These are phyloP conservation scores for Paragorgia papillata DNA, from an alignment of 92 coral and sea anemone species.

Conservation along the genomic window DNA sequence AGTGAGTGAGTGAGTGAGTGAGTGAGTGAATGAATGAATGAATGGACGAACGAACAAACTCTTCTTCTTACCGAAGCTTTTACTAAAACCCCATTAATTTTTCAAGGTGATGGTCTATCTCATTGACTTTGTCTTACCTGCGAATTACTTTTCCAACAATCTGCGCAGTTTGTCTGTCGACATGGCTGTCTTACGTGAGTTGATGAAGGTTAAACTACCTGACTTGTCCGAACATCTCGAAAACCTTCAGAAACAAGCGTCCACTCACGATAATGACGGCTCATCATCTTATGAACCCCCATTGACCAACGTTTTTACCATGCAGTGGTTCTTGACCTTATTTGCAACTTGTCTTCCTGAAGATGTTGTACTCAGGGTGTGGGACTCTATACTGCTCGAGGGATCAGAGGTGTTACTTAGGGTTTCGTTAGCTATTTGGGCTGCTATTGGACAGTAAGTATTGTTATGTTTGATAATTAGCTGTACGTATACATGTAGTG, in stretches of 20 bases:
- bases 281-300: slow-evolving; percentile 90
- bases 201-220: slow-evolving; percentile 85
- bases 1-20: no score
- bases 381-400: slow-evolving; percentile 96
- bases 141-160: slow-evolving; percentile 96
- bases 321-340: slow-evolving; percentile 99
- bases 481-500: no score
- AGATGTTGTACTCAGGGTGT: slow-evolving; percentile 92
- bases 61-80: no score
- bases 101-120: slow-evolving; percentile 92
- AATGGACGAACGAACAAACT: no score
- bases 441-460: slow-evolving; percentile 91
- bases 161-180: slow-evolving; percentile 96
- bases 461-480: not conserved
- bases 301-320: slow-evolving; percentile 94
- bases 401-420: slow-evolving; percentile 96
- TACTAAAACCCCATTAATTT: no score
- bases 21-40: no score
- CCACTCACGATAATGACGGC: slow-evolving; percentile 74
- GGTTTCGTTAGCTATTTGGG: slow-evolving; percentile 98
- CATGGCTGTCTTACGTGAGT: slow-evolving; percentile 95
- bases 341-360: slow-evolving; percentile 97
- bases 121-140: slow-evolving; percentile 90
- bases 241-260: slow-evolving; percentile 77
- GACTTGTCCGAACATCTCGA: slow-evolving; percentile 89